Conservation (phyloP, 2,797 vertebrate genomes). For the Kryptolebias ocellatus region DNA sequence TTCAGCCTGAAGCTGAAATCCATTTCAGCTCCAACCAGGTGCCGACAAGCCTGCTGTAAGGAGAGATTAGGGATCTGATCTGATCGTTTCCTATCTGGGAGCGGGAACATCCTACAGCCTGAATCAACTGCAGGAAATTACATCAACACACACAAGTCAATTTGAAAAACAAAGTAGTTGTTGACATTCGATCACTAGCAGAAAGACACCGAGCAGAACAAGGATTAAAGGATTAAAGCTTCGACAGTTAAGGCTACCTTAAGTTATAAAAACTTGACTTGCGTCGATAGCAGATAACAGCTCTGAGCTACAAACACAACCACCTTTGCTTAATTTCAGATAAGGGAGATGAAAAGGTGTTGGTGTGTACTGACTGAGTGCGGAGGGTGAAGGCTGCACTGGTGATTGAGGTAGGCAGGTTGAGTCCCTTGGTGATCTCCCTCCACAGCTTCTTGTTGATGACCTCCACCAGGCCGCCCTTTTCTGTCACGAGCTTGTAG, state of each 20-base stretch:
- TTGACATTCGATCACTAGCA: constrained; percentile 21
- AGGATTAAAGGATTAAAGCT: constrained; percentile 25
- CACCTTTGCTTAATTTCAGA: background rate
- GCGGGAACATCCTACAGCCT: constrained; percentile 2
- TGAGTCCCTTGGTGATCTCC: constrained; percentile 97
- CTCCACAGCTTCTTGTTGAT: constrained; percentile 99
- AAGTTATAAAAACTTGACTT: constrained; percentile 2
- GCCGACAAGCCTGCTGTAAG: constrained; percentile 2
- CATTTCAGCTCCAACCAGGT: background rate
- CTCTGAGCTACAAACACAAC: constrained; percentile 1
- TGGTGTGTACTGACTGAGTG: constrained; percentile 88
- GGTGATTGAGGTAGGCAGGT: constrained; percentile 97
- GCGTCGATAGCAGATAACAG: background rate
- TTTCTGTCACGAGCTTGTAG: constrained; percentile 95
- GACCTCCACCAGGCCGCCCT: constrained; percentile 96
- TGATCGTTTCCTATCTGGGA: constrained; percentile 12
- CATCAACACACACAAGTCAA: constrained; percentile 16
- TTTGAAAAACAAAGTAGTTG: constrained; percentile 25
- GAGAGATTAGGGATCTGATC: background rate
- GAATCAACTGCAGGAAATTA: constrained; percentile 26
- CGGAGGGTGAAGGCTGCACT: constrained; percentile 97
- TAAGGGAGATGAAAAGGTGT: background rate
- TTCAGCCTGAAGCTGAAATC: background rate
- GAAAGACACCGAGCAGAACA: constrained; percentile 11
- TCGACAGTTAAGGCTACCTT: background rate